Base-by-base conservation (phyloP, 2,888 invertebrate genomes). In the Imbricaverruca yamaguchii region DNA sequence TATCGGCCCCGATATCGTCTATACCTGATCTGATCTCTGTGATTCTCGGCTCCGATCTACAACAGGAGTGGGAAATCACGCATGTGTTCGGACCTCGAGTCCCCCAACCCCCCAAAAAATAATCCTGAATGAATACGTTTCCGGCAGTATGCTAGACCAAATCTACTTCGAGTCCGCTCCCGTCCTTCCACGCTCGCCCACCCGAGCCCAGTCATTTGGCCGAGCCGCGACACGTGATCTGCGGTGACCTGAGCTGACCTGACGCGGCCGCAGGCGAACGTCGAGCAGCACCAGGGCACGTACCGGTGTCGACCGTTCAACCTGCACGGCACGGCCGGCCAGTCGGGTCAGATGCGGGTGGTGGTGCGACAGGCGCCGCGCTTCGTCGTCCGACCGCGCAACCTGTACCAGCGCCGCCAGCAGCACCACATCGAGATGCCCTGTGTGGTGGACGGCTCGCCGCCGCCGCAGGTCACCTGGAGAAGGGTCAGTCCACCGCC, bases 301-400 rank as follows among this genome's bases (percentile, higher is more conserved):
- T 98, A 97, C 88, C 94, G 95, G 81, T 98, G 97, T 88, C 95
- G 95, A 55, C 97, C 97, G 77, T 96, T 96, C 88, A 97, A 97
- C 87, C 93, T 94, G 80, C 94, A 96, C 88, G 97, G 97, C 84
- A 95, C 95, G 53, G 96, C 96, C 86, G 95, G 96, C 56, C 94
- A 95, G 77, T 97, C 97, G 82, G 93, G 93, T 84, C 90, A 92
- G 80, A 95, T 97, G 88, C 80, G 83, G 86, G 95, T 96, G 80
- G 89, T 95, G 86, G 95, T 95, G 61, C 90, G 95, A 86, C 97
- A 97, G 88, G 97, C 97, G 67, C 97, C 97, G 6, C 91, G 92
- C 81, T 97, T 97, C 88, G 93, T 92, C 63, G 90, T 95, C 81
- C 94, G 96, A 87, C 98, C 97, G 11, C 94, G 95, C 86, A 91